Percentiles rank a stretch among this genome's conserved stretches.
Conservation (phyloP, 2,888 invertebrate genomes). For the Octonoba sinensis region DNA sequence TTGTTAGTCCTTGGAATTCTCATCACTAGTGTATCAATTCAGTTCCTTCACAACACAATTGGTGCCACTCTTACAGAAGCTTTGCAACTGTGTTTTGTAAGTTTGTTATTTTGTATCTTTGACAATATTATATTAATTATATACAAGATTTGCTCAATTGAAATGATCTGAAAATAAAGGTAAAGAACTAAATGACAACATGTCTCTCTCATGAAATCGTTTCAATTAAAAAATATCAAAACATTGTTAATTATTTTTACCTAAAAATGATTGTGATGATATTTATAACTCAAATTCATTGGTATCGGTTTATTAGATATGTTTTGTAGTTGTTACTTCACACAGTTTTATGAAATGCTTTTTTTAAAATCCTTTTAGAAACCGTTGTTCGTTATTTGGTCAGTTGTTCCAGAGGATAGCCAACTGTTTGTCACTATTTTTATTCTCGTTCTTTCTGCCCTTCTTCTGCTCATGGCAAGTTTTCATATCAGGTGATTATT, state of each 20-base stretch:
- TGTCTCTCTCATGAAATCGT: too few species aligned
- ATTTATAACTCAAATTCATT: too few species aligned
- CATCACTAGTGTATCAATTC: conserved; percentile 69
- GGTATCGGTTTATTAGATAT: too few species aligned
- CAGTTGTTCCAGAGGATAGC: conserved; percentile 70
- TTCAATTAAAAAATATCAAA: too few species aligned
- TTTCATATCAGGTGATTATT: conserved; percentile 70
- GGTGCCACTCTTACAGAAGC: conserved; percentile 69
- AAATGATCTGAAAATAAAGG: too few species aligned
- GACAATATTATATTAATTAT: too few species aligned
- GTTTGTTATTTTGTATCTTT: conserved; percentile 28
- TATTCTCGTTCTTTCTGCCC: conserved; percentile 69
- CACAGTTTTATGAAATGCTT: not conserved
- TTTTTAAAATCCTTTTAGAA: conserved; percentile 68
- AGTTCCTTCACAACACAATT: conserved; percentile 68
- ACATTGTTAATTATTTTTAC: too few species aligned
- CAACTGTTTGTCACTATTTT: conserved; percentile 69
- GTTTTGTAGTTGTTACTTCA: too few species aligned
- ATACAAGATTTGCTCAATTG: too few species aligned
- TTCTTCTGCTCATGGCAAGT: conserved; percentile 71
- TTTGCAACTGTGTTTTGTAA: conserved; percentile 70
- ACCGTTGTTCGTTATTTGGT: conserved; percentile 70
- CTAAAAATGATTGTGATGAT: too few species aligned
- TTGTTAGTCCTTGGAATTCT: conserved; percentile 70
- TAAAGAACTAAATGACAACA: too few species aligned